Evolutionary conservation across 2,888 invertebrate species (phyloP).

Genomic region (Acrobeloides nanus): DNA sequence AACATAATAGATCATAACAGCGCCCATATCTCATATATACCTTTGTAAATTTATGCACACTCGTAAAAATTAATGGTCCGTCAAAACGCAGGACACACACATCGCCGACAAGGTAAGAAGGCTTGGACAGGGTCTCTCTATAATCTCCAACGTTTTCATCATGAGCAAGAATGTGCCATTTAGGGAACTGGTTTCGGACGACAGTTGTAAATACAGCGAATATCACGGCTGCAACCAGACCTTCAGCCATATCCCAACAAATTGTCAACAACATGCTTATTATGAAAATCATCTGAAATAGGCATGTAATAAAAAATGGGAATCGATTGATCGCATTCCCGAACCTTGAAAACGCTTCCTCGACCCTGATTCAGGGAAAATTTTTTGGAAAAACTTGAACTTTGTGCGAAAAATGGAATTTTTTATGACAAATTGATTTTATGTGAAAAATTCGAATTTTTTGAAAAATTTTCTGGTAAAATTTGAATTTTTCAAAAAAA

Average conservation of each 20-base stretch:
- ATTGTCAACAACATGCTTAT: conserved; percentile 44
- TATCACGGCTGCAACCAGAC: conserved; percentile 40
- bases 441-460: too few relatives aligned
- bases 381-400: conserved; percentile 1
- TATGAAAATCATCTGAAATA: conserved; percentile 43
- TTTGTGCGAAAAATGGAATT: too few relatives aligned
- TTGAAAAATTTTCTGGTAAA: too few relatives aligned
- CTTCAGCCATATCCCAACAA: conserved; percentile 48
- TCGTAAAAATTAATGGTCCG: conserved; percentile 49
- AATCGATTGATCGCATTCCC: too few relatives aligned
- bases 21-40: too few relatives aligned
- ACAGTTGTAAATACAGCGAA: conserved; percentile 48
- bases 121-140: conserved; percentile 24
- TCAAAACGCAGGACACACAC: conserved; percentile 48
- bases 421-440: too few relatives aligned
- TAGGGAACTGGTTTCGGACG: conserved; percentile 42
- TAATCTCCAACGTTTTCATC: conserved; percentile 29
- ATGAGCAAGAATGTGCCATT: conserved; percentile 47
- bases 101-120: too few relatives aligned
- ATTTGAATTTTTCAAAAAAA: conserved; percentile 5
- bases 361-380: too few relatives aligned
- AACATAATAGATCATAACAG: too few relatives aligned
- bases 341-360: too few relatives aligned
- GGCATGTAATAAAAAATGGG: conserved; percentile 1
- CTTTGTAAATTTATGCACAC: conserved; percentile 43